Conservation (phyloP, 2,888 invertebrate species). For the Macaria notata region DNA sequence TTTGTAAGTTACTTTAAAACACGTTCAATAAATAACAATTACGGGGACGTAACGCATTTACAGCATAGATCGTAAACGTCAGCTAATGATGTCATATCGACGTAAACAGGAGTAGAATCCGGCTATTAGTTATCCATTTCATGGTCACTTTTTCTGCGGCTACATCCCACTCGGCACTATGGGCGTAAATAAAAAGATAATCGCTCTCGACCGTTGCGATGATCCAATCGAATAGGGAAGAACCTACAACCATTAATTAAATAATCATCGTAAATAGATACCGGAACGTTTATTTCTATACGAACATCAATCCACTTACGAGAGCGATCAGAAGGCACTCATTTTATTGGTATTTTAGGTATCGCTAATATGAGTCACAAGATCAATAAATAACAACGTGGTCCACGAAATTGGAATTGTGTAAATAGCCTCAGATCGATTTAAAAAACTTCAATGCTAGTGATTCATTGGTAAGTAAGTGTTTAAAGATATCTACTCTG, state of each 20-base stretch:
- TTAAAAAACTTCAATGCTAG: too few relatives aligned
- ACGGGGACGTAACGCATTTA: constrained; percentile 35
- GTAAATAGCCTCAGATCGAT: too few relatives aligned
- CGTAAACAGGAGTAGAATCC: constrained; percentile 66
- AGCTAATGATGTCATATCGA: constrained; percentile 68
- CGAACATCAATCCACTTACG: constrained; percentile 36
- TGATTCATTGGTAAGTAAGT: too few relatives aligned
- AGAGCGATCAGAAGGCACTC: not conserved
- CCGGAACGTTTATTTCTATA: constrained; percentile 44
- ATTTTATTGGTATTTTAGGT: constrained; percentile 5
- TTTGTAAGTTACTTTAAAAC: not conserved
- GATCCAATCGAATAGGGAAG: constrained; percentile 51
- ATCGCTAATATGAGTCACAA: constrained; percentile 1
- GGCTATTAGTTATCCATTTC: constrained; percentile 65
- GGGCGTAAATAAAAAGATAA: constrained; percentile 45
- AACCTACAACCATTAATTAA: constrained; percentile 47
- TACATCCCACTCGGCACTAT: constrained; percentile 53
- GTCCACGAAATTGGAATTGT: too few relatives aligned
- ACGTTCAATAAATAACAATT: constrained; percentile 3
- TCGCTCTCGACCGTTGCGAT: constrained; percentile 45
- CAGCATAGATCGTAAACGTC: constrained; percentile 59
- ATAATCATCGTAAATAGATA: constrained; percentile 45
- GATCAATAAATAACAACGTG: constrained; percentile 5
- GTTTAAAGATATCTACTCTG: too few relatives aligned
- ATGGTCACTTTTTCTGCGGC: constrained; percentile 73